Percentiles rank a stretch among this genome's conserved stretches.
Conservation (phyloP, 2,888 invertebrate species). For the Seira musarum region DNA sequence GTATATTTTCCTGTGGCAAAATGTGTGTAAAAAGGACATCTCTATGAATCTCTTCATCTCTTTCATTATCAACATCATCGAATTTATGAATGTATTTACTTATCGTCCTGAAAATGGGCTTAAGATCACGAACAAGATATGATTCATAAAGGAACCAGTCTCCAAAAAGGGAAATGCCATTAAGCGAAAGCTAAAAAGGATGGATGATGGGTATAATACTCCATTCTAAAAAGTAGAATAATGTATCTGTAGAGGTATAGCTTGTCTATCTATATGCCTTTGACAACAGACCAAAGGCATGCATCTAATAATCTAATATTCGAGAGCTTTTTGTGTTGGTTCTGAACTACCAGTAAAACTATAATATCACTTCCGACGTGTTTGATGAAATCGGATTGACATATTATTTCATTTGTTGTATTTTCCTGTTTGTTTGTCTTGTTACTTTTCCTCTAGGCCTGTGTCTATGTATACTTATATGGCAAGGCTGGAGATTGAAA, state of each 20-base stretch:
- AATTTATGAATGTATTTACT: not conserved
- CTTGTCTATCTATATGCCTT: not conserved
- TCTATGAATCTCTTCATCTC: not conserved
- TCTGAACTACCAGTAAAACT: not conserved
- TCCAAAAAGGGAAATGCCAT: slow-evolving; percentile 57
- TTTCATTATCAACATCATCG: no score
- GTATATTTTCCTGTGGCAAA: slow-evolving; percentile 18
- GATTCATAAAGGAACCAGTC: slow-evolving; percentile 37
- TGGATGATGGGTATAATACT: not conserved
- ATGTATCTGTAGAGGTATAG: not conserved
- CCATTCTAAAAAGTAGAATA: not conserved
- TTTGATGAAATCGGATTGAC: slow-evolving; percentile 58
- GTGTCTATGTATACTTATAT: not conserved
- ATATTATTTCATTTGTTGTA: slow-evolving; percentile 53
- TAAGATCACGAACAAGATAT: slow-evolving; percentile 54
- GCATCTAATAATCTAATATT: not conserved
- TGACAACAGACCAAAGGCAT: not conserved
- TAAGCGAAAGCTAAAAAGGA: slow-evolving; percentile 25
- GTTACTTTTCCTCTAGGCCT: slow-evolving; percentile 2
- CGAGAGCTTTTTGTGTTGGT: not conserved
- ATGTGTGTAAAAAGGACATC: not conserved
- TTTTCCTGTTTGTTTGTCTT: slow-evolving; percentile 50
- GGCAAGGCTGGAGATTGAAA: slow-evolving; percentile 10
- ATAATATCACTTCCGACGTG: slow-evolving; percentile 54
- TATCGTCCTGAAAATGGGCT: slow-evolving; percentile 32